These are phyloP conservation scores for Fistularia tabacaria DNA, from an alignment of 2,797 vertebrate species.

Conservation along the genomic window DNA sequence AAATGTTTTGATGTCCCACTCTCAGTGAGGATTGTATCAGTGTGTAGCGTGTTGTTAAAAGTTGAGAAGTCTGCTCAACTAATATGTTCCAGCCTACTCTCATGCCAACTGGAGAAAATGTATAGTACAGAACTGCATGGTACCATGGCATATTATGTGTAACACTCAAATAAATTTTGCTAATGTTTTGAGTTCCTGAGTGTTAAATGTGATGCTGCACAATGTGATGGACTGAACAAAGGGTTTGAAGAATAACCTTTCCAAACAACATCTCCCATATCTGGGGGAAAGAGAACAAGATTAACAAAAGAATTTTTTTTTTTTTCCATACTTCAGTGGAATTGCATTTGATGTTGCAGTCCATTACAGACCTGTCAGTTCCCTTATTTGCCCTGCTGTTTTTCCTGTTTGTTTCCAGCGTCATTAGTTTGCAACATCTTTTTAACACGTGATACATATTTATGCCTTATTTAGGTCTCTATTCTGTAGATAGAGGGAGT, in stretches of 20 bases:
- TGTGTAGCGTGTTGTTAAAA: too few relatives aligned
- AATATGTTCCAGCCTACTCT: too few relatives aligned
- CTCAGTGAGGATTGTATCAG: too few relatives aligned
- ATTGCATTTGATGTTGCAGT: constrained; percentile 39
- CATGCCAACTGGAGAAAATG: too few relatives aligned
- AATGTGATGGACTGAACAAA: too few relatives aligned
- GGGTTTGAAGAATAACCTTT: too few relatives aligned
- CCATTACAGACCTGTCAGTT: constrained; percentile 24
- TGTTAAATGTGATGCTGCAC: too few relatives aligned
- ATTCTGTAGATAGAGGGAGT: constrained; percentile 1
- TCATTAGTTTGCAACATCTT: constrained; percentile 2
- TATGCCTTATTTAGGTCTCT: neutral
- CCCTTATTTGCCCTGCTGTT: constrained; percentile 5
- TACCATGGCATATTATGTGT: too few relatives aligned
- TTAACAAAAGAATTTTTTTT: constrained; percentile 32
- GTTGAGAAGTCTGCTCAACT: too few relatives aligned
- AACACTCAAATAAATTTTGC: too few relatives aligned
- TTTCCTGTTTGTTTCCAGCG: constrained; percentile 11
- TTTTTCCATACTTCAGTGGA: constrained; percentile 20
- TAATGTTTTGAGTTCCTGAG: too few relatives aligned
- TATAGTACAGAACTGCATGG: too few relatives aligned
- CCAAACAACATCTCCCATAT: constrained; percentile 1
- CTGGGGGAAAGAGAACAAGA: constrained; percentile 18
- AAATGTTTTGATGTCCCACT: neutral
- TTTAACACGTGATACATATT: neutral